These are phyloP conservation scores for Periophthalmodon schlosseri DNA, from an alignment of 2,113 vertebrate genomes.

Conservation along the genomic window DNA sequence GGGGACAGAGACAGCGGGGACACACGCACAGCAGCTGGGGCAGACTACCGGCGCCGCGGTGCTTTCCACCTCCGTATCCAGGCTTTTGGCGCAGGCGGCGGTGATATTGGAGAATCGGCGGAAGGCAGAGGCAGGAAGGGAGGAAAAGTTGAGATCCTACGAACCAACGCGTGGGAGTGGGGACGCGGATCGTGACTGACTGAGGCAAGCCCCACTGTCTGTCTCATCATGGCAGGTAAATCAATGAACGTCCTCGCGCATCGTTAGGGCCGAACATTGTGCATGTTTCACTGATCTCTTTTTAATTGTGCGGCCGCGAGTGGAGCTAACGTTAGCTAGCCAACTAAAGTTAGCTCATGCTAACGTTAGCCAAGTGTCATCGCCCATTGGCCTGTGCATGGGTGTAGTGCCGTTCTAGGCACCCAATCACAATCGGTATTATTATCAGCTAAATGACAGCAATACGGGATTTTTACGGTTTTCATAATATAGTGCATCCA, in stretches of 20 bases:
- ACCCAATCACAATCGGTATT: background rate
- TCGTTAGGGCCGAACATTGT: background rate
- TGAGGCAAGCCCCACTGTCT: slow-evolving; percentile 68
- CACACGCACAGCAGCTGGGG: background rate
- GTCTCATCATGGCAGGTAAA: slow-evolving; percentile 82
- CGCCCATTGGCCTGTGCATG: slow-evolving; percentile 39
- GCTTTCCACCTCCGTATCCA: slow-evolving; percentile 3
- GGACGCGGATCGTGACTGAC: slow-evolving; percentile 70
- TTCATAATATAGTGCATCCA: background rate
- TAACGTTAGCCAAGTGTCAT: slow-evolving; percentile 56
- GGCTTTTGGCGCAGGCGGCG: slow-evolving; percentile 21
- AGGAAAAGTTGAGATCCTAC: slow-evolving; percentile 62
- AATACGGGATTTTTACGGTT: too few species aligned
- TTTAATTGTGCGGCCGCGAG: background rate
- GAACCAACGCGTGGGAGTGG: slow-evolving; percentile 70
- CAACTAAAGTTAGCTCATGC: slow-evolving; percentile 47
- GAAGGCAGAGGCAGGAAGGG: slow-evolving; percentile 36
- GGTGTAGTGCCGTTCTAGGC: slow-evolving; percentile 1
- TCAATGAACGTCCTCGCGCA: background rate
- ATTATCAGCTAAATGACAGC: background rate
- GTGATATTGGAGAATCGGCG: slow-evolving; percentile 23
- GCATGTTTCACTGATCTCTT: background rate
- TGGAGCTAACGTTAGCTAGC: slow-evolving; percentile 29
- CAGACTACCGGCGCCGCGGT: background rate
- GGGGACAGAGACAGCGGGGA: slow-evolving; percentile 26